These are phyloP conservation scores for Phorcus lineatus DNA, from an alignment of 2,888 invertebrate species.

Conservation along the genomic window DNA sequence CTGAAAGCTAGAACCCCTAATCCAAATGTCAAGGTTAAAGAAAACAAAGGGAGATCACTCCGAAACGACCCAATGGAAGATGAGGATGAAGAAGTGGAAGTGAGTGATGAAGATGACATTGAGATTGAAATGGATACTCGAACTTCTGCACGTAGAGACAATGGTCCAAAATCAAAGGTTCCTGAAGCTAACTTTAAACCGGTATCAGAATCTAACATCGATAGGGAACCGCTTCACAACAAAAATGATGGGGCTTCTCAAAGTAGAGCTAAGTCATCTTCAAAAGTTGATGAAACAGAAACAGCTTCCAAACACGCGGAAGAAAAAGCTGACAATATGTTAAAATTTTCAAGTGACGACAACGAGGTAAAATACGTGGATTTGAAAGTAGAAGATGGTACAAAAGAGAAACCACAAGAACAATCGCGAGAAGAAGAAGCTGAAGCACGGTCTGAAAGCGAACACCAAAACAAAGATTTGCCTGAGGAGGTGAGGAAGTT, in stretches of 20 bases:
- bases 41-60: background rate
- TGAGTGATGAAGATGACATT: background rate
- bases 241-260: too few relatives aligned
- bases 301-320: too few relatives aligned
- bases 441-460: background rate
- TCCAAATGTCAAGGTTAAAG: too few relatives aligned
- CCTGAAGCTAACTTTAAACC: background rate
- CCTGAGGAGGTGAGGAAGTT: conserved; percentile 59
- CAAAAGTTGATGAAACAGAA: too few relatives aligned
- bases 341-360: background rate
- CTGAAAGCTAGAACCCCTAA: background rate
- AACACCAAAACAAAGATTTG: conserved; percentile 24
- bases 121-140: background rate
- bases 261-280: too few relatives aligned
- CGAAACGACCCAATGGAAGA: background rate
- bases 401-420: background rate
- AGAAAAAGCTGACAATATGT: too few relatives aligned
- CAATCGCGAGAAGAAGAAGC: background rate
- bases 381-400: background rate
- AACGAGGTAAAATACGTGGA: background rate
- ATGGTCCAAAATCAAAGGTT: background rate
- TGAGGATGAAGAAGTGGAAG: conserved; percentile 2
- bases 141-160: background rate
- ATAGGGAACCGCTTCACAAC: too few relatives aligned
- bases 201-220: too few relatives aligned